Base-by-base conservation (phyloP, 2,113 vertebrate genomes). In the Rhineura floridana region DNA sequence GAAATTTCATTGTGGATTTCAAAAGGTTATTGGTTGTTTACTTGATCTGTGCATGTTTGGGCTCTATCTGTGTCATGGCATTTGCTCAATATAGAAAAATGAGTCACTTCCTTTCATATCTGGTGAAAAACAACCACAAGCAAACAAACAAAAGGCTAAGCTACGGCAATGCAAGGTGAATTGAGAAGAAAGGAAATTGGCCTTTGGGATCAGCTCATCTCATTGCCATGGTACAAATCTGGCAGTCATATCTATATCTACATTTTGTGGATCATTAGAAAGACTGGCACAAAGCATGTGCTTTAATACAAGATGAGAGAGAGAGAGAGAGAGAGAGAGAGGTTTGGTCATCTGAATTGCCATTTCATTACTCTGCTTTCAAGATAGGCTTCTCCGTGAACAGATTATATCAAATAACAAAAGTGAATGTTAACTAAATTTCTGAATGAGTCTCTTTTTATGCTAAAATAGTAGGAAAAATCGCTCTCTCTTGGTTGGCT, bases 61-160 rank as follows among this genome's bases (percentile, higher is more conserved):
- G 92, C 70, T 78, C 42, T 78, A 79, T 86, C 13, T 0, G 0
- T 83, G 78, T 69, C 73, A 30, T 86, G 52, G 11, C 59, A 83
- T 7, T 83, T 88, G n/a, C 50, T 87, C 89, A 92, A 79, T 73
- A 87, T 82, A 94, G 86, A 81, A 86, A 2, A 11, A 44, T 92
- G 0, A 91, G n/a, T 92, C 17, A 85, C 85, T 85, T 88, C 13
- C 50, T 93, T 89, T 87, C 42, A 59, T 50, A 88, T 87, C 76
- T 63, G 21, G 55, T 3, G 28, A 15, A 46, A 46, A 25, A 46
- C 4, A 62, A 30, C 30, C 48, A 55, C 25, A 87, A 59, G 62
- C 81, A 82, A 44, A 13, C 73, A 81, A 83, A 73, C 17, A 42
- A 44, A 65, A 62, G 17, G 30, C 86, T 23, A 87, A 90, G 81